Evolutionary conservation across 2,888 invertebrate genomes (phyloP).

Genomic region (Limnephilus rhombicus): DNA sequence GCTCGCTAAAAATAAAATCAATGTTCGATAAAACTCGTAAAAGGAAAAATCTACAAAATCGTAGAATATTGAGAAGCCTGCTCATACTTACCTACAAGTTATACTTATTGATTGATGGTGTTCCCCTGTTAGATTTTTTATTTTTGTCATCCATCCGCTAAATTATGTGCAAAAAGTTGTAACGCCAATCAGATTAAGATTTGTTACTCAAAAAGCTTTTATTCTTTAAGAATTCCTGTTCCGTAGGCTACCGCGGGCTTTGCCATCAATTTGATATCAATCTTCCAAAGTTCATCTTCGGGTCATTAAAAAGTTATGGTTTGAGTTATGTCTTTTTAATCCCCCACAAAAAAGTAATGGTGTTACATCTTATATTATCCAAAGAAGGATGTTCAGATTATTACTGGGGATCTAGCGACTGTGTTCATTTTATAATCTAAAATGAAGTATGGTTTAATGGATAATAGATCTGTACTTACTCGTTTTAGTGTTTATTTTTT

Average conservation of each 20-base stretch:
- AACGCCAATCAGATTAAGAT: not conserved
- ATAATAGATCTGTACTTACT: not conserved
- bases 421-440: not conserved
- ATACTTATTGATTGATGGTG: not conserved
- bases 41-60: no score
- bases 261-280: not conserved
- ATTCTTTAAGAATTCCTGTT: not conserved
- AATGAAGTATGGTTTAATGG: not conserved
- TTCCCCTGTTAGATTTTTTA: not conserved
- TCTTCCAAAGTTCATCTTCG: not conserved
- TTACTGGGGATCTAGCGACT: not conserved
- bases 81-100: no score
- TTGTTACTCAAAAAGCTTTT: not conserved
- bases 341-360: not conserved
- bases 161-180: not conserved
- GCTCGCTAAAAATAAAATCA: no score
- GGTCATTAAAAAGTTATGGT: not conserved
- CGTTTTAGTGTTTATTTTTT: not conserved
- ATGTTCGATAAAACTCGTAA: no score
- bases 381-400: not conserved
- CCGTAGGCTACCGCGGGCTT: not conserved
- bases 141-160: not conserved
- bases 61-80: no score
- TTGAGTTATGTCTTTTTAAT: not conserved
- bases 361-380: not conserved